These are phyloP conservation scores for Erannis defoliaria DNA, from an alignment of 2,888 invertebrate species.

Conservation along the genomic window DNA sequence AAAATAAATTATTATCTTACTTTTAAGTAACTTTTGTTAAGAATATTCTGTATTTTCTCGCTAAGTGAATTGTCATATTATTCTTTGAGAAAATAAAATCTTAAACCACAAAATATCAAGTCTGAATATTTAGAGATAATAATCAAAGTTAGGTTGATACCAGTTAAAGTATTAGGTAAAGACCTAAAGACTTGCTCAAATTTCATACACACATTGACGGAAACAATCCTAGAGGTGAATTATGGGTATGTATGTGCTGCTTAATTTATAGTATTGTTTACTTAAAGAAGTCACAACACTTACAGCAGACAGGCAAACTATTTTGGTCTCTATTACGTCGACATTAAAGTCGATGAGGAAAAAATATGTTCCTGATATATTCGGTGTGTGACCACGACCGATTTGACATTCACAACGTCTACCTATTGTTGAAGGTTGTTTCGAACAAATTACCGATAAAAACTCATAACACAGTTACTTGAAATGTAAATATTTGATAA, in stretches of 20 bases:
- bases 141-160: background rate
- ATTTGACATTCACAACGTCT: conserved; percentile 17
- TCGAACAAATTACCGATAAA: conserved; percentile 45
- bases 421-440: conserved; percentile 47
- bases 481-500: conserved; percentile 11
- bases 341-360: background rate
- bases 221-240: conserved; percentile 1
- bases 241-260: background rate
- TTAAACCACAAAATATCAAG: too few species aligned
- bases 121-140: background rate
- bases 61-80: too few species aligned
- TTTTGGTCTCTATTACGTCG: conserved; percentile 3
- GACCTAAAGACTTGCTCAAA: background rate
- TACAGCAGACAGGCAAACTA: background rate
- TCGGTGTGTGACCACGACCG: background rate
- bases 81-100: too few species aligned
- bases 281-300: background rate
- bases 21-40: too few species aligned
- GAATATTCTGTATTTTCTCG: too few species aligned
- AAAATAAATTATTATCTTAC: too few species aligned
- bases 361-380: background rate
- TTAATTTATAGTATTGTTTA: background rate
- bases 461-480: conserved; percentile 42
- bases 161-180: background rate
- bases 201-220: background rate